Evolutionary conservation across 2,113 vertebrate species (phyloP).

Genomic region (Mobula birostris): DNA sequence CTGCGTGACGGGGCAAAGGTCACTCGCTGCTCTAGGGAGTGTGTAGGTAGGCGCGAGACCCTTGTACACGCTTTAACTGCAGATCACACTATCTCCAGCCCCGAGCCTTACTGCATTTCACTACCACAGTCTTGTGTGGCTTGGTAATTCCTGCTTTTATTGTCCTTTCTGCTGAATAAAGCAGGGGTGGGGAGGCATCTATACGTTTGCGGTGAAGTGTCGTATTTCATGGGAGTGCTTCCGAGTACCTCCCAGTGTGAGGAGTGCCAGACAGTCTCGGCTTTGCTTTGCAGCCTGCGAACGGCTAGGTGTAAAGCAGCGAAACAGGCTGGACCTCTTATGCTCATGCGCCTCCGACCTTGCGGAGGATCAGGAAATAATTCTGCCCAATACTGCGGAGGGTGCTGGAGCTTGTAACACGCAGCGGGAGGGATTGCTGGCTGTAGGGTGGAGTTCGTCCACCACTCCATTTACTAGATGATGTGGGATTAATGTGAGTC

Average conservation of each 20-base stretch:
- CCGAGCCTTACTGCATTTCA: neutral
- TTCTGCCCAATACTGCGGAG: neutral
- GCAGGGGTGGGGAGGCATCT: neutral
- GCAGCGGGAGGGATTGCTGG: too few relatives aligned
- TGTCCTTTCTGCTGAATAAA: slow-evolving; percentile 21
- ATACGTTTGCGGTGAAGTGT: neutral
- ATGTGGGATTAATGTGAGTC: slow-evolving; percentile 26
- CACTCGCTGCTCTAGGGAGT: neutral
- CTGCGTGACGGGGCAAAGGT: slow-evolving; percentile 8
- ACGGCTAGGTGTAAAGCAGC: neutral
- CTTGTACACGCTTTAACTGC: neutral
- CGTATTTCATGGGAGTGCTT: slow-evolving; percentile 9
- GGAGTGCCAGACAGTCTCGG: neutral
- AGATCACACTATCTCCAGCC: neutral
- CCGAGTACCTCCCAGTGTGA: neutral
- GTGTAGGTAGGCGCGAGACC: neutral
- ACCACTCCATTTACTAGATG: neutral
- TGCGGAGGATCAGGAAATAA: neutral
- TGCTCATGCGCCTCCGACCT: neutral
- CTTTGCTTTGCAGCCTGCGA: neutral
- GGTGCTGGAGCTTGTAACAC: neutral
- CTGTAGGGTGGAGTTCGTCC: neutral
- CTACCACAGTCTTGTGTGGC: slow-evolving; percentile 7
- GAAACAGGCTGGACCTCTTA: neutral
- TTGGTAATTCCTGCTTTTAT: slow-evolving; percentile 20